These are phyloP conservation scores for Hemibagrus wyckioides DNA, from an alignment of 2,113 vertebrate species.

Conservation along the genomic window DNA sequence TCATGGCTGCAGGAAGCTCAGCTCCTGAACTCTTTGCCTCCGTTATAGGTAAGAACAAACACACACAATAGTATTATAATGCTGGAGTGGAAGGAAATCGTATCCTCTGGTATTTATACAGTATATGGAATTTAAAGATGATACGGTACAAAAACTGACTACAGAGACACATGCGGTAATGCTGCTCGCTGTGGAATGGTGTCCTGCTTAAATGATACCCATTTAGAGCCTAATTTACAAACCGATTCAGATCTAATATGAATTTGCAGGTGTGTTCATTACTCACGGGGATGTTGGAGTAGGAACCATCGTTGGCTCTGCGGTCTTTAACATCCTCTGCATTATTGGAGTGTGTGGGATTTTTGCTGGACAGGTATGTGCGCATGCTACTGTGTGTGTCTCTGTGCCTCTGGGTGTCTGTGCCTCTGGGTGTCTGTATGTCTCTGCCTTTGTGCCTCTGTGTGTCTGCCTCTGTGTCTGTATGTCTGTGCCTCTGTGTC, in stretches of 20 bases:
- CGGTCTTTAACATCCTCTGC: conserved; percentile 97
- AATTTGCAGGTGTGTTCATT: conserved; percentile 90
- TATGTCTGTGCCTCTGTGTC: too few relatives aligned
- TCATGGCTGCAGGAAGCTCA: conserved; percentile 98
- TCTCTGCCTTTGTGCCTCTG: too few relatives aligned
- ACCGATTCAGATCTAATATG: conserved; percentile 33
- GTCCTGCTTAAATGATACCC: neutral
- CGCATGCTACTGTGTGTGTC: neutral
- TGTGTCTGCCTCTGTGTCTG: too few relatives aligned
- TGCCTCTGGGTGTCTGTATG: too few relatives aligned
- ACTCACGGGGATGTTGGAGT: conserved; percentile 97
- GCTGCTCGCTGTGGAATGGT: neutral
- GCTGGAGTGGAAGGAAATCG: neutral
- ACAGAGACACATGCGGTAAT: neutral
- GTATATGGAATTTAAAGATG: neutral
- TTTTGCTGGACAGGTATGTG: conserved; percentile 93
- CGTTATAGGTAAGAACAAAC: conserved; percentile 81
- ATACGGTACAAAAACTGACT: neutral
- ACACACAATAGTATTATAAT: neutral
- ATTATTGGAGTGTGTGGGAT: conserved; percentile 96
- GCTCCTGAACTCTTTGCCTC: conserved; percentile 97
- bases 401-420: too few relatives aligned
- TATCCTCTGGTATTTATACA: neutral
- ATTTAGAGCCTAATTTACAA: neutral
- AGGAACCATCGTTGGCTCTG: conserved; percentile 96